Percentiles rank a stretch among this genome's conserved stretches.
Evolutionary conservation across 2,113 vertebrate species (phyloP).

Genomic region (Rhinolophus sinicus): DNA sequence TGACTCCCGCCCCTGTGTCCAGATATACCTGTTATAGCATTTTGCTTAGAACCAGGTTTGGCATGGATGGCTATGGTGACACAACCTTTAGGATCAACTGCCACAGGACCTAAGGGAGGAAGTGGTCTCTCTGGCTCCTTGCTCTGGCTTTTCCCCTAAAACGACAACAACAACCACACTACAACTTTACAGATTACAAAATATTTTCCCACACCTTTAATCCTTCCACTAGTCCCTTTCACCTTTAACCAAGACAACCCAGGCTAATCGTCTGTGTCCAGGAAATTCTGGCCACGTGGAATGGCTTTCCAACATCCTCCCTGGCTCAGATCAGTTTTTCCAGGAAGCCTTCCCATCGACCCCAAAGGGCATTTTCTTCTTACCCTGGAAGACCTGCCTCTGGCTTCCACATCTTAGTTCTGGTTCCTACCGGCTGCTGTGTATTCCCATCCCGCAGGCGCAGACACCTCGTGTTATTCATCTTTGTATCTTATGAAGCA

Average conservation of each 20-base stretch:
- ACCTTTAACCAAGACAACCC: background rate
- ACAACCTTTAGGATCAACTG: constrained; percentile 83
- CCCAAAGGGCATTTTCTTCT: background rate
- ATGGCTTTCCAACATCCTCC: background rate
- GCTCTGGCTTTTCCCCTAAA: constrained; percentile 77
- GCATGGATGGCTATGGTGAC: constrained; percentile 89
- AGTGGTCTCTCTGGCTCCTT: constrained; percentile 53
- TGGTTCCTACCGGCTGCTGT: background rate
- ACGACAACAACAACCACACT: constrained; percentile 28
- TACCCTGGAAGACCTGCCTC: background rate
- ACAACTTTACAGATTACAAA: background rate
- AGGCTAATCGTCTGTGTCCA: background rate
- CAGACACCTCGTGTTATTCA: background rate
- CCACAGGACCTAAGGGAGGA: constrained; percentile 83
- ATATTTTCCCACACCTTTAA: background rate
- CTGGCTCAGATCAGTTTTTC: background rate
- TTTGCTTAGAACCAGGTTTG: constrained; percentile 93
- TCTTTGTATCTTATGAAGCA: background rate
- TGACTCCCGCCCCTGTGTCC: background rate
- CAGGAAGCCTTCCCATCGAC: background rate
- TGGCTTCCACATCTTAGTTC: background rate
- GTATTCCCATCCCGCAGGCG: background rate
- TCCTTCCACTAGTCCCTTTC: background rate
- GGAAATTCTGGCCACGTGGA: background rate
- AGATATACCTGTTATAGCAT: constrained; percentile 86